These are phyloP conservation scores for Macaria notata DNA, from an alignment of 2,888 invertebrate genomes.

Conservation along the genomic window DNA sequence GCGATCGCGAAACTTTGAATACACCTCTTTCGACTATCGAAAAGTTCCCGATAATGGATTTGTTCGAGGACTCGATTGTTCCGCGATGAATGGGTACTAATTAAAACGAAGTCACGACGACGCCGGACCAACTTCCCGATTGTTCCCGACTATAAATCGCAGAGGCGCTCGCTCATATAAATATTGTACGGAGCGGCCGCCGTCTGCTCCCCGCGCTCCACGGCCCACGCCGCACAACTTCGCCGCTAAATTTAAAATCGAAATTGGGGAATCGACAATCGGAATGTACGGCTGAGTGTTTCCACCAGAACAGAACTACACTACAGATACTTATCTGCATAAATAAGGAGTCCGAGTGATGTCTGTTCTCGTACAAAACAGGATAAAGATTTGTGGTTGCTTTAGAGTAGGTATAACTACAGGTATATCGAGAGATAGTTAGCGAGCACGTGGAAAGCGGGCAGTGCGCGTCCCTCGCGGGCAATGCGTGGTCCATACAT, in stretches of 20 bases:
- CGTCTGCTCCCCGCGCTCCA: constrained; percentile 27
- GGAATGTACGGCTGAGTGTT: constrained; percentile 39
- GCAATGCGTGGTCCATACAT: too few relatives aligned
- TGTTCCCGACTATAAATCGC: constrained; percentile 77
- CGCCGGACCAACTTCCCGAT: constrained; percentile 74
- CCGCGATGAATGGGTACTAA: constrained; percentile 81
- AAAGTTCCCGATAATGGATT: constrained; percentile 80
- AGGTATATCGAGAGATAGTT: too few relatives aligned
- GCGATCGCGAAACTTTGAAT: constrained; percentile 71
- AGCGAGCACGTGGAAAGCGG: too few relatives aligned
- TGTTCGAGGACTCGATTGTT: constrained; percentile 79
- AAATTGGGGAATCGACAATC: constrained; percentile 58
- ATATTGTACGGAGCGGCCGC: constrained; percentile 60
- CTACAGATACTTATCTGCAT: constrained; percentile 48
- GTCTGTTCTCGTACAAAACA: too few relatives aligned
- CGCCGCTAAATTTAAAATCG: constrained; percentile 75
- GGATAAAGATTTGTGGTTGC: too few relatives aligned
- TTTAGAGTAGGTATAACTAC: too few relatives aligned
- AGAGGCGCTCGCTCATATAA: constrained; percentile 67
- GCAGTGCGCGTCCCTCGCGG: too few relatives aligned
- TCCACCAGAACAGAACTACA: constrained; percentile 28
- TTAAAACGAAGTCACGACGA: constrained; percentile 81
- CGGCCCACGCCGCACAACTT: constrained; percentile 52
- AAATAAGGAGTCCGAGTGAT: constrained; percentile 41
- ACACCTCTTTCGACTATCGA: constrained; percentile 80